These are phyloP conservation scores for Somateria mollissima DNA, from an alignment of 2,797 vertebrate species.

Conservation along the genomic window DNA sequence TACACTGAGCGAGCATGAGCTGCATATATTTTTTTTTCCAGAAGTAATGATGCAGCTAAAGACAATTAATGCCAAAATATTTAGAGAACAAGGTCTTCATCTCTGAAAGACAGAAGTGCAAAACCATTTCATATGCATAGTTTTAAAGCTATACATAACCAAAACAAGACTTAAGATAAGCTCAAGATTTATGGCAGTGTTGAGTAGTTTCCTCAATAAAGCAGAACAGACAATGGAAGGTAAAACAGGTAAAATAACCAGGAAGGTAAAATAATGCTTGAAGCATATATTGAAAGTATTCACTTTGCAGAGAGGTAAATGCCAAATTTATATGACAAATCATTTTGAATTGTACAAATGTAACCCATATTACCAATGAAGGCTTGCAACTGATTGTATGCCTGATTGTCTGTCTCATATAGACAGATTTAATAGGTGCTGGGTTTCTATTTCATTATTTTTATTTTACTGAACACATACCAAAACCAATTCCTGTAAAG, in stretches of 20 bases:
- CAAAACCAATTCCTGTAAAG: background rate
- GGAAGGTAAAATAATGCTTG: background rate
- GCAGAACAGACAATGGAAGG: background rate
- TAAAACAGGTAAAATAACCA: background rate
- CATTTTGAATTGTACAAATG: background rate
- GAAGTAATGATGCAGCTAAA: background rate
- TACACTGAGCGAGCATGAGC: background rate
- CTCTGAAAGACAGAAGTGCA: background rate
- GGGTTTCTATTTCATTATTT: background rate
- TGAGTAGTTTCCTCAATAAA: background rate
- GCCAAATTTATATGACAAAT: background rate
- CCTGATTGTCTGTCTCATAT: background rate
- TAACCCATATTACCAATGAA: background rate
- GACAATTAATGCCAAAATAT: background rate
- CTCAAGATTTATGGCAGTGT: background rate
- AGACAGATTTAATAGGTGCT: background rate
- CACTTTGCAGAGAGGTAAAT: background rate
- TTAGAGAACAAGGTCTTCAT: background rate
- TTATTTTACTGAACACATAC: background rate
- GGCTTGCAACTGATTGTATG: background rate
- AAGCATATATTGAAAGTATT: background rate
- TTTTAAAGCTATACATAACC: background rate
- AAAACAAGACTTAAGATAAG: background rate
- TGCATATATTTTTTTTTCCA: background rate
- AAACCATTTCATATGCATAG: background rate